A percentile compares a stretch with the other conserved stretches of the same genome.
phyloP scores from a whole-genome alignment of 2,888 invertebrate species.

The Gymnoscelis rufifasciata region DNA sequence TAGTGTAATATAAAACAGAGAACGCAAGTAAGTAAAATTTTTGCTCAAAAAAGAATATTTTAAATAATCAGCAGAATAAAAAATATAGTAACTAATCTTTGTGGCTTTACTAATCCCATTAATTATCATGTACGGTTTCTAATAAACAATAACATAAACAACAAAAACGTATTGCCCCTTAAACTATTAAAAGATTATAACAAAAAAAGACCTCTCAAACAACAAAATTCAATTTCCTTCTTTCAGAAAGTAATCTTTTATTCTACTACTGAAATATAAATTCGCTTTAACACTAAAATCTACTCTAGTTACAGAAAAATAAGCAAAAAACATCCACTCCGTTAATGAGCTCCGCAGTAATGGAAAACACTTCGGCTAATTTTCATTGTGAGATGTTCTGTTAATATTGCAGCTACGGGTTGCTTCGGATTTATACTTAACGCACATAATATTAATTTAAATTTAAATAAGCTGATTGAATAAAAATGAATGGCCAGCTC shows the following conservation, averaged over 20 bases:
- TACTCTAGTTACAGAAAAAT: slow-evolving; percentile 17
- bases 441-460: not conserved
- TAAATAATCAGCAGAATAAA: too few species aligned
- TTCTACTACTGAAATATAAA: not conserved
- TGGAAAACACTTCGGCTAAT: slow-evolving; percentile 24
- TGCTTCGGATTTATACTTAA: not conserved
- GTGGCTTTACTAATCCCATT: too few species aligned
- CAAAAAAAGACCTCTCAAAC: not conserved
- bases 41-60: too few species aligned
- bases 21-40: too few species aligned
- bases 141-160: too few species aligned
- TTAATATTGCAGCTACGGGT: slow-evolving; percentile 7
- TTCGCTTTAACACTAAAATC: slow-evolving; percentile 6
- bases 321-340: slow-evolving; percentile 24
- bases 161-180: too few species aligned
- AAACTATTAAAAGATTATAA: too few species aligned
- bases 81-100: too few species aligned
- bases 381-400: slow-evolving; percentile 15
- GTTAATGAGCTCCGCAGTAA: slow-evolving; percentile 24
- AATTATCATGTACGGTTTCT: too few species aligned
- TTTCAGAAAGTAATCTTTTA: not conserved
- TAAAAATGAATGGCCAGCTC: not conserved
- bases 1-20: too few species aligned
- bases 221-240: not conserved
- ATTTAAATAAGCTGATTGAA: slow-evolving; percentile 15